These are phyloP conservation scores for Trypoxylon attenuatum DNA, from an alignment of 2,888 invertebrate species.

Conservation along the genomic window DNA sequence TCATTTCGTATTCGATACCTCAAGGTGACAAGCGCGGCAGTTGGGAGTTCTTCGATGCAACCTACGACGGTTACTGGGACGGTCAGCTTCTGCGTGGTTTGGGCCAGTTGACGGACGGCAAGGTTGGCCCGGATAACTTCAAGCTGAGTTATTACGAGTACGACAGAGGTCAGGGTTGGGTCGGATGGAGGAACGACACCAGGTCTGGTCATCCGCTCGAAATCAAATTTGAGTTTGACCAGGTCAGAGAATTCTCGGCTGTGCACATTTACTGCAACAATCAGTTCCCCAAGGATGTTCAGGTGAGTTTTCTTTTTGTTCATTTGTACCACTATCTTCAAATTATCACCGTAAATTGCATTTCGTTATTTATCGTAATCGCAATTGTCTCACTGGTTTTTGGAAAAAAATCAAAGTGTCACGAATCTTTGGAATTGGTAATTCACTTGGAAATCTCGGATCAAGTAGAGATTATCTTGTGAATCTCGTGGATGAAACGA, in stretches of 20 bases:
- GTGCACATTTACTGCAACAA: constrained; percentile 90
- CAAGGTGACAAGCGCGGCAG: constrained; percentile 89
- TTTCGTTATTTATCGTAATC: too few species aligned
- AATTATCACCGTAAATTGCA: too few species aligned
- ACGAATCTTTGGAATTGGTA: too few species aligned
- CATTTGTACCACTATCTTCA: too few species aligned
- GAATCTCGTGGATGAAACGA: constrained; percentile 12
- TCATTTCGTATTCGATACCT: constrained; percentile 91
- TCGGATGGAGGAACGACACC: constrained; percentile 92
- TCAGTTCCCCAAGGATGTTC: constrained; percentile 88
- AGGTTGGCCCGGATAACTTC: constrained; percentile 85
- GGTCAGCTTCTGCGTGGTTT: constrained; percentile 85
- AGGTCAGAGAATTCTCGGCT: constrained; percentile 89
- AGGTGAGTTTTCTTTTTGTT: too few species aligned
- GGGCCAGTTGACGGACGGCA: constrained; percentile 90
- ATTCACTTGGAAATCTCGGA: neutral
- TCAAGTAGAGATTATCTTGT: neutral
- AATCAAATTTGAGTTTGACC: constrained; percentile 89
- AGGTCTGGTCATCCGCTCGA: constrained; percentile 79
- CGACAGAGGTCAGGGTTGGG: constrained; percentile 86
- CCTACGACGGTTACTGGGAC: constrained; percentile 90
- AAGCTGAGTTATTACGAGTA: constrained; percentile 80
- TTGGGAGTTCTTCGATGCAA: constrained; percentile 88
- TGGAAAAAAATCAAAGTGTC: too few species aligned
- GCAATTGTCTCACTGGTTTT: too few species aligned